phyloP scores from a whole-genome alignment of 2,888 invertebrate species.

The Drosophila yooni region DNA sequence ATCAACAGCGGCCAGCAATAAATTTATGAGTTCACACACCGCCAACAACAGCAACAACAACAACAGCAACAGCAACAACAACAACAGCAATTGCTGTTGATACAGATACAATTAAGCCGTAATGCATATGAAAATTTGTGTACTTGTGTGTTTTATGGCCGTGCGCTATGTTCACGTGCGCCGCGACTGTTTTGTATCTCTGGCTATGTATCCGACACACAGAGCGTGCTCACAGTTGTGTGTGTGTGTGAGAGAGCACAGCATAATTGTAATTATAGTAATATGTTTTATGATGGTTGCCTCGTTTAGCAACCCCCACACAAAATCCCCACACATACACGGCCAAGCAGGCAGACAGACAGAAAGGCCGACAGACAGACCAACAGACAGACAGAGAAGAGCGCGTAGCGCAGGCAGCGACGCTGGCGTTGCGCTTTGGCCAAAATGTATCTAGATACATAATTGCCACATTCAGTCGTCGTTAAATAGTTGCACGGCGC shows the following conservation, averaged over 20 bases:
- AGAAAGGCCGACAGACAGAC: slow-evolving; percentile 16
- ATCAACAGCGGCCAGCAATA: slow-evolving; percentile 44
- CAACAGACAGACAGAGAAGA: slow-evolving; percentile 45
- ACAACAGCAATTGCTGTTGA: slow-evolving; percentile 37
- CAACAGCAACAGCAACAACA: slow-evolving; percentile 35
- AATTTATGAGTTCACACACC: slow-evolving; percentile 76
- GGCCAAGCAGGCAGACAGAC: slow-evolving; percentile 25
- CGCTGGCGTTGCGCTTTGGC: slow-evolving; percentile 73
- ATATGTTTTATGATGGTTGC: slow-evolving; percentile 83
- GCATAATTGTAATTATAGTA: slow-evolving; percentile 84
- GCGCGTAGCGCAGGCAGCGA: slow-evolving; percentile 45
- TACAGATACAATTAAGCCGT: slow-evolving; percentile 73
- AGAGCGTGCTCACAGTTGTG: slow-evolving; percentile 14
- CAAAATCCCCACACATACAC: slow-evolving; percentile 50
- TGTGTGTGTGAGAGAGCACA: slow-evolving; percentile 54
- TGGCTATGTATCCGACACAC: slow-evolving; percentile 26
- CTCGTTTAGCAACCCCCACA: slow-evolving; percentile 80
- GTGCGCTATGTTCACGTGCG: slow-evolving; percentile 77
- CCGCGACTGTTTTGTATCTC: slow-evolving; percentile 64
- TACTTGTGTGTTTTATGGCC: slow-evolving; percentile 68
- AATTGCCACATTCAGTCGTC: slow-evolving; percentile 85
- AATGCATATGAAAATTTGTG: slow-evolving; percentile 78
- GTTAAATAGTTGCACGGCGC: slow-evolving; percentile 85
- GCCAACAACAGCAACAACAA: slow-evolving; percentile 35
- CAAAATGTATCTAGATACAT: slow-evolving; percentile 85